A percentile compares a stretch with the other conserved stretches of the same genome.
Evolutionary conservation across 1,140 invertebrate species (phyloP).

Genomic region (Agraylea sexmaculata): DNA sequence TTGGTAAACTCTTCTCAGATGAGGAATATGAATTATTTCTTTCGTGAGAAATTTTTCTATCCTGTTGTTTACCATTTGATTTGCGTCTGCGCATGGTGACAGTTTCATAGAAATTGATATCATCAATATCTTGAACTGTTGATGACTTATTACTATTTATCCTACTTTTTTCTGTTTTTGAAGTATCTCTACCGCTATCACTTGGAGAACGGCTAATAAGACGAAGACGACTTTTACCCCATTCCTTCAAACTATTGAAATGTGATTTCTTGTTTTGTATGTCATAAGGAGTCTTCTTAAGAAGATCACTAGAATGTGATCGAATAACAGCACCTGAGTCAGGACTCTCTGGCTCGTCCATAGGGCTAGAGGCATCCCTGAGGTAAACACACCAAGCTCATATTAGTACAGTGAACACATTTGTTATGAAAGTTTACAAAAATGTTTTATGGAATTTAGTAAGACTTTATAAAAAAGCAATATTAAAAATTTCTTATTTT

Average conservation of each 20-base stretch:
- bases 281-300: slow-evolving; percentile 47
- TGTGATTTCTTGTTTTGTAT: slow-evolving; percentile 54
- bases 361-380: slow-evolving; percentile 46
- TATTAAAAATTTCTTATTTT: neutral
- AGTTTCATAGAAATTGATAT: slow-evolving; percentile 51
- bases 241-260: slow-evolving; percentile 69
- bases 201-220: slow-evolving; percentile 52
- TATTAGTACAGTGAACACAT: slow-evolving; percentile 20
- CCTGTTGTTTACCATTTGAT: slow-evolving; percentile 30
- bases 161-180: slow-evolving; percentile 32
- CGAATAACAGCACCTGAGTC: slow-evolving; percentile 38
- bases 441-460: slow-evolving; percentile 3
- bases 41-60: slow-evolving; percentile 46
- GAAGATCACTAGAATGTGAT: slow-evolving; percentile 56
- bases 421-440: slow-evolving; percentile 10
- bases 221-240: slow-evolving; percentile 65
- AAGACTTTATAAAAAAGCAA: slow-evolving; percentile 1
- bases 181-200: slow-evolving; percentile 35
- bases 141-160: slow-evolving; percentile 30
- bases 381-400: slow-evolving; percentile 41
- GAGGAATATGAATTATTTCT: slow-evolving; percentile 66
- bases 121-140: slow-evolving; percentile 38
- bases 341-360: slow-evolving; percentile 43
- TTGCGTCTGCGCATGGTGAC: slow-evolving; percentile 44
- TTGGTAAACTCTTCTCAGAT: slow-evolving; percentile 50